Percentiles rank a stretch among this genome's conserved stretches.
phyloP scores from a whole-genome alignment of 2,888 invertebrate genomes.

The Folsomia manolachei region DNA sequence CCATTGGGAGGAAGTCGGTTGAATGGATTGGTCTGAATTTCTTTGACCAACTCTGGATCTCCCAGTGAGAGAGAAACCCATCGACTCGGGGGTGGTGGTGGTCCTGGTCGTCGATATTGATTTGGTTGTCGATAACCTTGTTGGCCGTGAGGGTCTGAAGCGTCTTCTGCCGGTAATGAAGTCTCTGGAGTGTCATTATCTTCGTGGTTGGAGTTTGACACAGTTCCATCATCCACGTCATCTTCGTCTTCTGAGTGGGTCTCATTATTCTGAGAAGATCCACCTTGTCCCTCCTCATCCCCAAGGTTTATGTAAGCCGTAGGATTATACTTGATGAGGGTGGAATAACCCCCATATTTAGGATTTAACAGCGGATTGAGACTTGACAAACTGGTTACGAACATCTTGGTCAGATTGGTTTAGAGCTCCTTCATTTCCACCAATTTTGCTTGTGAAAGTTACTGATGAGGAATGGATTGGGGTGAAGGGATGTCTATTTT shows the following conservation, averaged over 20 bases:
- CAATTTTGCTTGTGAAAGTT: too few relatives aligned
- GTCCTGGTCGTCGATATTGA: background rate
- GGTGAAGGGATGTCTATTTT: too few relatives aligned
- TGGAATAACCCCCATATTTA: constrained; percentile 32
- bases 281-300: background rate
- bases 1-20: background rate
- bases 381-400: background rate
- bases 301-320: constrained; percentile 22
- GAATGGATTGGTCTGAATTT: background rate
- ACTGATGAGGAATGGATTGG: too few relatives aligned
- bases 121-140: background rate
- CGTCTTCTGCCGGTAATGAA: background rate
- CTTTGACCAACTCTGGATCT: constrained; percentile 1
- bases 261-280: background rate
- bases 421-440: background rate
- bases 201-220: background rate
- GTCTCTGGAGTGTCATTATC: background rate
- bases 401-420: too few relatives aligned
- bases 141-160: background rate
- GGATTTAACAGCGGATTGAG: background rate
- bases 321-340: constrained; percentile 32
- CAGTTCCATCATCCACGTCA: background rate
- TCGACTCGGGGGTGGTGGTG: background rate
- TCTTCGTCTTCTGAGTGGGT: background rate
- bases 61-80: constrained; percentile 2